Conservation (phyloP, 2,888 invertebrate species). For the Aspidapion aeneum region DNA sequence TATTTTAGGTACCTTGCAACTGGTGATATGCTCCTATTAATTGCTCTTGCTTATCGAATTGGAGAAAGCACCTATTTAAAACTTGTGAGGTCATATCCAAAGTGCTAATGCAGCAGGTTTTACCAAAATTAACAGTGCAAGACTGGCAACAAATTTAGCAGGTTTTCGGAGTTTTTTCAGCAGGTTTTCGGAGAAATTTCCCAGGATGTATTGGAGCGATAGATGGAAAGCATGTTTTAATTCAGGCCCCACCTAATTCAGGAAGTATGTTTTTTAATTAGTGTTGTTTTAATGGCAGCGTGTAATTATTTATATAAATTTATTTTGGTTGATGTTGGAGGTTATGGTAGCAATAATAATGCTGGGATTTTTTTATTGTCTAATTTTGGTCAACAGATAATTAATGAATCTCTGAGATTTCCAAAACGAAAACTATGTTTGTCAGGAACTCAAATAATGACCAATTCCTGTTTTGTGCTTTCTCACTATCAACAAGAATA, state of each 20-base stretch:
- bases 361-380: background rate
- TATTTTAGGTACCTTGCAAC: background rate
- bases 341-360: background rate
- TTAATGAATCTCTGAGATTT: background rate
- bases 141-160: background rate
- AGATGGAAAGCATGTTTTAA: background rate
- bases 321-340: background rate
- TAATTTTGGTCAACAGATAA: background rate
- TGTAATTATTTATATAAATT: background rate
- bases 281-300: no score
- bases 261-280: background rate
- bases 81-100: background rate
- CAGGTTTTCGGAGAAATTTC: no score
- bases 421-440: background rate
- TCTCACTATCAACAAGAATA: conserved; percentile 23
- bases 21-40: background rate
- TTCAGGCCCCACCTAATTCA: background rate
- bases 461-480: conserved; percentile 10
- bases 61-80: background rate
- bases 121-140: background rate
- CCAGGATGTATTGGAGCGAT: background rate
- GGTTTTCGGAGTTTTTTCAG: background rate
- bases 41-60: background rate
- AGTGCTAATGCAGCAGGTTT: background rate
- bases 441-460: background rate